Evolutionary conservation across 1,140 invertebrate genomes (phyloP), one percentile per base, ranked within the genome.

Genomic region (Vollenhovia emeryi): DNA sequence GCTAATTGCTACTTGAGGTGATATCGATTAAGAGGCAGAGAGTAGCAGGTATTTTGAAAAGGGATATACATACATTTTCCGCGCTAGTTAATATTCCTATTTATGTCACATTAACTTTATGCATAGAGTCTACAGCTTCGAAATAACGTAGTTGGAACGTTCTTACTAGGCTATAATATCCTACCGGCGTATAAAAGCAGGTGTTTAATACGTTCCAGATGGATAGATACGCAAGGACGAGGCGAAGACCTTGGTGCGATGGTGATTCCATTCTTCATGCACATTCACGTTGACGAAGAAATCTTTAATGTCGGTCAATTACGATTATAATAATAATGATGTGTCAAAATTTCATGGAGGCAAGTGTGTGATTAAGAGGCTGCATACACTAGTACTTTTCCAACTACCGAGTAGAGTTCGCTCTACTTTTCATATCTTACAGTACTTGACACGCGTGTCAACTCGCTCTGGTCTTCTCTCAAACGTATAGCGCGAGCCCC

Each of bases 401-500:
- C 11, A 62, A 45, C 40, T 33, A 21, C 15, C 24, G 8, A 68
- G n/a, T 9, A 55, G 4, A 43, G 18, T 15, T 48, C 91, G 91
- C 83, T 91, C 91, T 85, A 92, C 62, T 92, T 92, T 87, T 88
- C 83, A 3, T 13, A 84, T 80, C 30, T 33, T 18, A 69, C 66
- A 83, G 84, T 87, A 91, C 88, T 92, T 90, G 92, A 92, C 91
- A 92, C 91, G 87, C 84, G 91, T 91, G 73, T 75, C 68, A 91
- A 91, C 86, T 83, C 87, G 86, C 88, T 91, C 88, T 91, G 55
- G 40, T 55, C 62, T 13, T 79, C 78, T 80, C 76, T 69, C 18
- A 8, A 33, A 43, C 13, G 18, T 40, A 33, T 30, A 33, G 43
- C 40, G 52, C 36, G 36, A 80, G 48, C 21, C n/a, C n/a, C 9